Conservation (phyloP, 92 coral and sea anemone species). For the Parazoanthus swiftii region DNA sequence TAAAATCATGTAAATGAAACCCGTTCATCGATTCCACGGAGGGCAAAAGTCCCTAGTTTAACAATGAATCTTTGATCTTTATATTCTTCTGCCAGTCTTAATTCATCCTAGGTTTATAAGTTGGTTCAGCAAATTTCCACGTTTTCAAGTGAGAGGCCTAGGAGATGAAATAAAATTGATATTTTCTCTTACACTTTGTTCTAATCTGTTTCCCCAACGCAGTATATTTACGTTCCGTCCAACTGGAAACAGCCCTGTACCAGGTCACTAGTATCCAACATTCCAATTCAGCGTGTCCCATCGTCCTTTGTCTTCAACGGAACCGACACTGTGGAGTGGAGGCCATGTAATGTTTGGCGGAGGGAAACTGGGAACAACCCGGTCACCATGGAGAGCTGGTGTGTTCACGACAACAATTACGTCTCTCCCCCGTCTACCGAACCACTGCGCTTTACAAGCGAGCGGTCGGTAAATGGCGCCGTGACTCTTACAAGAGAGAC, state of each 20-base stretch:
- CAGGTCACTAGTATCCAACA: neutral
- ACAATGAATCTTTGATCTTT: too few relatives aligned
- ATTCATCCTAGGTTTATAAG: neutral
- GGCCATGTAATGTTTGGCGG: neutral
- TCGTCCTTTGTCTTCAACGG: conserved; percentile 8
- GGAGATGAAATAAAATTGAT: too few relatives aligned
- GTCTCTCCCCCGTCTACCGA: conserved; percentile 10
- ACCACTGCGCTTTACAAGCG: conserved; percentile 2
- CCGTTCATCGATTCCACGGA: too few relatives aligned
- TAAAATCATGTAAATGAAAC: too few relatives aligned
- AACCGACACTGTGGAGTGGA: conserved; percentile 27
- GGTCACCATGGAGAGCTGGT: conserved; percentile 26
- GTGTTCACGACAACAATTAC: conserved; percentile 4
- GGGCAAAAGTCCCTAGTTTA: too few relatives aligned
- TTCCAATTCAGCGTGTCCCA: conserved; percentile 19
- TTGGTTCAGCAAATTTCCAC: neutral
- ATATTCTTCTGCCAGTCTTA: too few relatives aligned
- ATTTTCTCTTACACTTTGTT: neutral
- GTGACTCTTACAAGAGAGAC: conserved; percentile 8
- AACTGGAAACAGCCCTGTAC: conserved; percentile 9
- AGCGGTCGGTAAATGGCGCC: neutral
- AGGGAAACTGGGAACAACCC: conserved; percentile 21
- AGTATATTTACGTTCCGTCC: conserved; percentile 16
- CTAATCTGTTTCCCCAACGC: too few relatives aligned
- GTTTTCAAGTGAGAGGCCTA: too few relatives aligned